Evolutionary conservation across 2,113 vertebrate genomes (phyloP).

Genomic region (Ictalurus furcatus): DNA sequence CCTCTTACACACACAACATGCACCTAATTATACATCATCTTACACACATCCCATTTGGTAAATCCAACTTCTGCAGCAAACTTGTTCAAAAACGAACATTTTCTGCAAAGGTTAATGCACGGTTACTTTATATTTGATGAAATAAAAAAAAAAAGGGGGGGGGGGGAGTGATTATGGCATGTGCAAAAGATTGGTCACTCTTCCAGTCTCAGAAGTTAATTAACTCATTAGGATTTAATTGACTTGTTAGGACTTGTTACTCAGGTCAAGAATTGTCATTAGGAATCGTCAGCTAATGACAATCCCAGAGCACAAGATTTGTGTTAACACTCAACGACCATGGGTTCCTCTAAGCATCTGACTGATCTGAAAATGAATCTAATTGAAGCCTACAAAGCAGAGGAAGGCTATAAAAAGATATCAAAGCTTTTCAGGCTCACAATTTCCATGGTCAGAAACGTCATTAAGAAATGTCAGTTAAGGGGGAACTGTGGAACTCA

Average conservation of each 20-base stretch:
- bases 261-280: background rate
- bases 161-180: background rate
- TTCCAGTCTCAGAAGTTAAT: background rate
- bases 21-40: slow-evolving; percentile 1
- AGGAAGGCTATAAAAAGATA: background rate
- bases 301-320: background rate
- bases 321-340: background rate
- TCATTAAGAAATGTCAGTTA: background rate
- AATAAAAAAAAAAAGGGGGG: background rate
- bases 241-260: background rate
- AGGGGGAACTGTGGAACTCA: background rate
- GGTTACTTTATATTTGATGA: background rate
- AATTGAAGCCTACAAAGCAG: background rate
- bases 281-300: background rate
- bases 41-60: background rate
- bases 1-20: background rate
- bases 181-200: background rate
- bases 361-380: background rate
- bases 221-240: background rate
- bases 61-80: background rate
- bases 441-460: background rate
- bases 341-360: background rate
- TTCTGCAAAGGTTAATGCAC: background rate
- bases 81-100: background rate
- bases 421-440: background rate